Evolutionary conservation across 1,140 invertebrate genomes (phyloP), one percentile per base, ranked within the genome.

Genomic region (Zelostemma sp.): DNA sequence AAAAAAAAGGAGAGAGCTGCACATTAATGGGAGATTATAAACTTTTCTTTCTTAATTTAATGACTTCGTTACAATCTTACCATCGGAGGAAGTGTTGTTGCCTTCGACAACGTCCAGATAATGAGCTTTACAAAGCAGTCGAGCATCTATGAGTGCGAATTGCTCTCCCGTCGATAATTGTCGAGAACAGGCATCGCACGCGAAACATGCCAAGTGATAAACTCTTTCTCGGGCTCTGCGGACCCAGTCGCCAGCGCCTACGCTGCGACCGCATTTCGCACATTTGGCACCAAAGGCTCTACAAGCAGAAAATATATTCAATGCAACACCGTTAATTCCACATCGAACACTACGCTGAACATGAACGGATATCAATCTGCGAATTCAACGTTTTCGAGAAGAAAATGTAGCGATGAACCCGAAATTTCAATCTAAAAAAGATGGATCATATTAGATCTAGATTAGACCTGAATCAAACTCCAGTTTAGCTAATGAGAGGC

Each of bases 201-300:
- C 95, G 85, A 99, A 99, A 87, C 98, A 99, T 1, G 98, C 97
- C 78, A 99, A 87, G 85, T 99, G 98, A 85, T 98, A 99, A 12
- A 99, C 94, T 79, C 95, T 92, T 72, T 97, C 93, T 45, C 94
- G 87, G 6, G 97, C 97, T 80, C 96, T 91, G 56, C 98, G 87
- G 62, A 99, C 97, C 98, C 98, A 99, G 86, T 99, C 97, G 9
- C 95, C 93, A 0, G 97, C 90, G 6, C 94, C 93, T 74, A 99
- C 97, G 62, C 91, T 91, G 48, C 97, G 91, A 61, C 91, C 91
- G 82, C 98, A 99, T 84, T 97, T 97, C 25, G 95, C 93, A 85
- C 98, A 99, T 84, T 98, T 97, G 28, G 95, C 93, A 45, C 97
- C 96, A 81, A 97, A 99, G 74, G 93, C 93, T 88, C 97, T 99